These are phyloP conservation scores for Tetheella fluctuosa DNA, from an alignment of 2,888 invertebrate species.

Conservation along the genomic window DNA sequence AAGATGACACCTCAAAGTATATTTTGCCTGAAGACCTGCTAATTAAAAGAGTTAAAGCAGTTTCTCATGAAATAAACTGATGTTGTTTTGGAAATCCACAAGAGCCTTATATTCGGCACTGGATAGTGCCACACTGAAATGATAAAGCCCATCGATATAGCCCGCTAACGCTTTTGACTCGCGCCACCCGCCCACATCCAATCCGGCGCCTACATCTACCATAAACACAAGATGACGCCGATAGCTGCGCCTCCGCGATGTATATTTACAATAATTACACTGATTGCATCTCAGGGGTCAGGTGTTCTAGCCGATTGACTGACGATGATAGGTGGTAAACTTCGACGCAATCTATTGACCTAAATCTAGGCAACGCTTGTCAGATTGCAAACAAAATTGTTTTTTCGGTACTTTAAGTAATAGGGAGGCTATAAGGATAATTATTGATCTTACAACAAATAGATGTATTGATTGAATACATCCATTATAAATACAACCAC, in stretches of 20 bases:
- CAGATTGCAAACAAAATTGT: conserved; percentile 1
- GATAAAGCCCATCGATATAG: neutral
- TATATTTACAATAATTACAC: conserved; percentile 69
- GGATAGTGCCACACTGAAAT: too few relatives aligned
- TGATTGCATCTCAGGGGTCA: conserved; percentile 56
- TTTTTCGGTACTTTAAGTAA: neutral
- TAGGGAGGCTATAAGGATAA: neutral
- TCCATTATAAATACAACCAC: neutral
- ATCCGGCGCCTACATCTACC: conserved; percentile 51
- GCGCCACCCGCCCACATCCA: conserved; percentile 20
- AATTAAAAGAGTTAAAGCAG: neutral
- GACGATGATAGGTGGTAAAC: conserved; percentile 7
- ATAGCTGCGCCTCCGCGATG: conserved; percentile 43
- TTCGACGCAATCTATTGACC: conserved; percentile 26
- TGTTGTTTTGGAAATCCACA: too few relatives aligned
- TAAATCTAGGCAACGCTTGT: conserved; percentile 25
- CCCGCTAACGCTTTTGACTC: conserved; percentile 13
- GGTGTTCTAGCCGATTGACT: conserved; percentile 36
- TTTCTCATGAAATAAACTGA: neutral
- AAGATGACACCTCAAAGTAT: neutral
- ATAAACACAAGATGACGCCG: conserved; percentile 41
- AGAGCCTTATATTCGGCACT: too few relatives aligned
- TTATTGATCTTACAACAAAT: neutral
- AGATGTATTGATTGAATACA: neutral
- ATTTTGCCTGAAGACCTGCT: neutral